Conservation (phyloP, 2,888 invertebrate species). For the Protonemura montana region DNA sequence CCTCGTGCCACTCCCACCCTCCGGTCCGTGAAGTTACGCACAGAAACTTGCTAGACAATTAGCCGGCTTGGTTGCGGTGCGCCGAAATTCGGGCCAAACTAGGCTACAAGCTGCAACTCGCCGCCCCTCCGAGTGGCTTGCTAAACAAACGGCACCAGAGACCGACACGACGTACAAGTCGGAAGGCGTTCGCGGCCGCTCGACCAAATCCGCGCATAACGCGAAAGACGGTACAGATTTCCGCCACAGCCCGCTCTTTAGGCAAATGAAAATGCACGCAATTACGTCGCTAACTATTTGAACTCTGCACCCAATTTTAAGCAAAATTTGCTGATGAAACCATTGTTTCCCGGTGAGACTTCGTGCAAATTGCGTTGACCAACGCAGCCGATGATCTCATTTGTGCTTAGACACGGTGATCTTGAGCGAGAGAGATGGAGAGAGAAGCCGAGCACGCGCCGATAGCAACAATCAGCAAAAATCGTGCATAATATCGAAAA, state of each 20-base stretch:
- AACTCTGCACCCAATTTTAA: not conserved
- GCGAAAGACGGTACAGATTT: too few relatives aligned
- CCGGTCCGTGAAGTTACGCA: not conserved
- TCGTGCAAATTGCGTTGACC: too few relatives aligned
- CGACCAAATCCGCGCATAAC: too few relatives aligned
- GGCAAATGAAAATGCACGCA: too few relatives aligned
- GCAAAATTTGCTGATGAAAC: not conserved
- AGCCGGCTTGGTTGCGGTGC: not conserved
- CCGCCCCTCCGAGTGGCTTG: not conserved
- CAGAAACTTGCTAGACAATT: not conserved
- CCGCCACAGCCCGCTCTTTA: too few relatives aligned
- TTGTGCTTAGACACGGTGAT: not conserved
- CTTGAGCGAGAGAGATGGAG: not conserved
- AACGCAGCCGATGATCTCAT: not conserved
- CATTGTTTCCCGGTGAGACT: too few relatives aligned
- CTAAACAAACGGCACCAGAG: not conserved
- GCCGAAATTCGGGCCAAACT: not conserved
- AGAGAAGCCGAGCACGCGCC: not conserved
- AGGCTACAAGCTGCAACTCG: not conserved
- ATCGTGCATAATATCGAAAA: not conserved
- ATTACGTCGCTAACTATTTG: not conserved
- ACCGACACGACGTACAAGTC: too few relatives aligned
- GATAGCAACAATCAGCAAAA: constrained; percentile 3
- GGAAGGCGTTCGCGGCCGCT: too few relatives aligned
- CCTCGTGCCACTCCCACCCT: not conserved